Percentiles rank a stretch among this genome's conserved stretches.
These are phyloP conservation scores for Manis javanica DNA, from an alignment of 2,797 vertebrate genomes.

Conservation along the genomic window DNA sequence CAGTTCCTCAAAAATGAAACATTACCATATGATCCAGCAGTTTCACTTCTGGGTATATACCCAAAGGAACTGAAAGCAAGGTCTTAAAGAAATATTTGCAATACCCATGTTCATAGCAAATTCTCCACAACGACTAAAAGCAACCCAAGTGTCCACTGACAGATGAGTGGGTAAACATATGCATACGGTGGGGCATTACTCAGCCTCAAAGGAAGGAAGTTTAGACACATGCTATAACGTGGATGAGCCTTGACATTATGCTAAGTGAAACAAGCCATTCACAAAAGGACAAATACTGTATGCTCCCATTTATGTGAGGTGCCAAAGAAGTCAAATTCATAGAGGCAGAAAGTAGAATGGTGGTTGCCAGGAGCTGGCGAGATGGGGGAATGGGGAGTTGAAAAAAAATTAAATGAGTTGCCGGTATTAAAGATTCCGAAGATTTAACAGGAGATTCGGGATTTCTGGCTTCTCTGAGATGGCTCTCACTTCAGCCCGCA, in stretches of 20 bases:
- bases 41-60: neutral
- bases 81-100: neutral
- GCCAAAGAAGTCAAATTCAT: rapidly evolving
- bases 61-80: neutral
- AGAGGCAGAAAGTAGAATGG: neutral
- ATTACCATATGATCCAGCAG: neutral
- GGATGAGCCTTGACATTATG: neutral
- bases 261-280: neutral
- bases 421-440: neutral
- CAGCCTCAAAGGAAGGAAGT: neutral
- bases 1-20: neutral
- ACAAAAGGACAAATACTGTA: rapidly evolving
- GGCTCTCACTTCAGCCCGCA: neutral
- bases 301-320: rapidly evolving
- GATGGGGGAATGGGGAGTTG: neutral
- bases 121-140: no score
- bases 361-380: neutral
- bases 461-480: neutral
- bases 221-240: rapidly evolving
- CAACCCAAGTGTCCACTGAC: neutral
- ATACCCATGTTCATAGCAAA: neutral
- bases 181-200: rapidly evolving
- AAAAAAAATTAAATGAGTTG: neutral
- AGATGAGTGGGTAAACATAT: rapidly evolving
- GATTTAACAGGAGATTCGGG: neutral